Conservation (phyloP, 2,888 invertebrate species). For the Napeogenes inachia region DNA sequence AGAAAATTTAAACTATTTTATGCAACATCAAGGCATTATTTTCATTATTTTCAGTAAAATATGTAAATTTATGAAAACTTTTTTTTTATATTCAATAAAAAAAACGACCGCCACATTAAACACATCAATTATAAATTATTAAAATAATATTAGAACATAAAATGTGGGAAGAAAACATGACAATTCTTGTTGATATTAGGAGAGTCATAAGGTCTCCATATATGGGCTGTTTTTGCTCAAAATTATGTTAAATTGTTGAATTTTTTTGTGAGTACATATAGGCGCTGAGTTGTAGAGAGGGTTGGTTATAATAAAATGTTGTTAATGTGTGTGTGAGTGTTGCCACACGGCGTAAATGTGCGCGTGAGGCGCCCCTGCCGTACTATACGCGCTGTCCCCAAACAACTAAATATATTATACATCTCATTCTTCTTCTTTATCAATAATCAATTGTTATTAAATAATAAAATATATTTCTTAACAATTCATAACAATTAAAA, state of each 20-base stretch:
- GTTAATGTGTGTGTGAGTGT: slow-evolving; percentile 57
- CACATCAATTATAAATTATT: not conserved
- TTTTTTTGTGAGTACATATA: slow-evolving; percentile 64
- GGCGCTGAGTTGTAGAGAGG: slow-evolving; percentile 68
- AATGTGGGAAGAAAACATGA: slow-evolving; percentile 8
- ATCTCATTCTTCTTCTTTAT: too few species aligned
- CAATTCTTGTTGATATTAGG: not conserved
- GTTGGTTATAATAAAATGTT: slow-evolving; percentile 53
- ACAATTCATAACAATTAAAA: too few species aligned
- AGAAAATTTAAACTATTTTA: too few species aligned
- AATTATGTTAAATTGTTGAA: slow-evolving; percentile 53
- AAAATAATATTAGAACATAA: slow-evolving; percentile 6
- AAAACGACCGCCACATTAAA: too few species aligned
- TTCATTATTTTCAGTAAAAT: too few species aligned
- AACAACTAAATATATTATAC: not conserved
- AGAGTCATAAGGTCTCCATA: slow-evolving; percentile 37
- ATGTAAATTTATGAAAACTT: too few species aligned
- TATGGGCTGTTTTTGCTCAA: slow-evolving; percentile 46
- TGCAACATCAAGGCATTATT: too few species aligned
- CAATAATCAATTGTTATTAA: too few species aligned
- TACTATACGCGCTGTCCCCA: not conserved
- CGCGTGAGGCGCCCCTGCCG: slow-evolving; percentile 37
- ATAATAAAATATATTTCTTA: too few species aligned
- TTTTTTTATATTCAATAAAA: too few species aligned
- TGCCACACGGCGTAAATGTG: slow-evolving; percentile 61